Evolutionary conservation across 2,797 vertebrate species (phyloP).

Genomic region (Phoxinus dragarum): DNA sequence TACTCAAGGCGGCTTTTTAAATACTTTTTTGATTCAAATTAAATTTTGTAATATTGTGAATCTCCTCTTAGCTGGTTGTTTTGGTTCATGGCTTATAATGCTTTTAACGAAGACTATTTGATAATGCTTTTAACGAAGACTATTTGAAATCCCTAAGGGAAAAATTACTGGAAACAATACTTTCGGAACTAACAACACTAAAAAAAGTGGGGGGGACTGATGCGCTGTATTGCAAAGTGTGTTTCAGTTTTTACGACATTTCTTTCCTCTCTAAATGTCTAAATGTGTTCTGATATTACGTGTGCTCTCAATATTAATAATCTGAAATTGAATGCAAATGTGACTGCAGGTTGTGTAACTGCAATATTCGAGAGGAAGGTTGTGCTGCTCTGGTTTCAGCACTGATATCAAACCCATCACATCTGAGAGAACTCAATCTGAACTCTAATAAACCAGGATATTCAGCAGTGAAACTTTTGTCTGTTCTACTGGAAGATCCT

Average conservation of each 20-base stretch:
- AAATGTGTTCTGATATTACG: background rate
- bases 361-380: background rate
- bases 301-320: background rate
- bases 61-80: background rate
- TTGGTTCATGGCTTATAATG: background rate
- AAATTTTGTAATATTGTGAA: background rate
- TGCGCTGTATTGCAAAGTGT: background rate
- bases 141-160: background rate
- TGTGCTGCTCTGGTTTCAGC: constrained; percentile 6
- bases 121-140: background rate
- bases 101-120: background rate
- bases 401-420: background rate
- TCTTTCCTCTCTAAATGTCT: background rate
- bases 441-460: background rate
- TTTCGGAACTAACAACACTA: no score
- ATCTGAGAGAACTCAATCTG: background rate
- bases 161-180: background rate
- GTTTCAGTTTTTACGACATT: background rate
- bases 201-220: background rate
- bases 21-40: background rate
- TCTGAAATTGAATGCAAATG: background rate
- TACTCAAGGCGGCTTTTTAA: background rate
- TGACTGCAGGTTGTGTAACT: constrained; percentile 6
- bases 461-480: background rate
- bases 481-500: background rate